Evolutionary conservation across 2,797 vertebrate species (phyloP), one percentile per base, ranked within the genome.

Genomic region (Lemur catta): DNA sequence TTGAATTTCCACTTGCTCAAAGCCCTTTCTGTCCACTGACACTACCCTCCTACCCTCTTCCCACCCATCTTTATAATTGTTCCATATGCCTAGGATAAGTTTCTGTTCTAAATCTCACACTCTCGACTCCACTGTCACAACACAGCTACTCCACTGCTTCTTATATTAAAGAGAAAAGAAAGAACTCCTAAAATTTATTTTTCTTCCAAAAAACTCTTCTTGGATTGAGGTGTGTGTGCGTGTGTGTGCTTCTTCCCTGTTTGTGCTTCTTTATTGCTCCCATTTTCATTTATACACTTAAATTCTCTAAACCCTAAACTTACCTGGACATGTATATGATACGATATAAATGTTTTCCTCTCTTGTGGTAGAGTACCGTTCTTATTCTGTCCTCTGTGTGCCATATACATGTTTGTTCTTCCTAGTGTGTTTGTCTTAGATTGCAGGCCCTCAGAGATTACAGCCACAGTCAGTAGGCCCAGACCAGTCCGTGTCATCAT

Each of bases 1-100:
- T 71, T 90, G 89, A 90, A 85, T 94, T 94, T 93, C 92, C 48
- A 63, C 86, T 90, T 95, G 80, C 67, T 94, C 89, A 93, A 91
- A 96, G 89, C 48, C n/a, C 24, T 94, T 93, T 94, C 89, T 94
- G 89, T 84, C 78, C 67, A 75, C 18, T 26, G 63, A 72, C 57
- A 48, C 41, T 71, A 48, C 67, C 61, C 72, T 67, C 41, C 61
- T 86, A 20, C 63, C 28, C 17, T 8, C 50, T 85, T 87, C 71
- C 81, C 24, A 65, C 67, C 35, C 84, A 11, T 67, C 79, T 96
- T 74, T 59, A 14, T 61, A 80, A 41, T 59, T 80, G 69, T 78
- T 76, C 55, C 46, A 9, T n/a, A 13, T 80, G 50, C 59, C 72
- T 65, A 81, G 75, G 71, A 24, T 72, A 48, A 81, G 26, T 93